Base-by-base conservation (phyloP, 2,113 vertebrate species). In the Pungitius pungitius region DNA sequence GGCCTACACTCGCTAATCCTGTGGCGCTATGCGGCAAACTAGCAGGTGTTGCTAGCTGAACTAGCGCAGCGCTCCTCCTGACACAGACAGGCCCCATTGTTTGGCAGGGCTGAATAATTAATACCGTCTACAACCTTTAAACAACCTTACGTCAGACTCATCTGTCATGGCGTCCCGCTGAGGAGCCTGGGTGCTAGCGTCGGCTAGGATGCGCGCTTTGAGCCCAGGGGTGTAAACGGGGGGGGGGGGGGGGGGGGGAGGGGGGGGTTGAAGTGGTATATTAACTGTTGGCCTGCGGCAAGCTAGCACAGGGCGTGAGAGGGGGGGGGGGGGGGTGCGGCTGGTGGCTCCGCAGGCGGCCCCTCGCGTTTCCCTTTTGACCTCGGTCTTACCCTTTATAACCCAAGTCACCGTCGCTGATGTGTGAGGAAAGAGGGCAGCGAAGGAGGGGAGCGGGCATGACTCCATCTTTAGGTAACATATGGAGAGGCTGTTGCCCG, bases 121-220 rank as follows among this genome's bases (percentile, higher is more conserved):
- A 93, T 90, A 87, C 81, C 62, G 80, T 84, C 89, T 83, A 86
- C 92, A 93, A 92, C 91, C 91, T 93, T 93, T 93, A 91, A 91
- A 92, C 92, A 93, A 92, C 89, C 93, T 85, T 84, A 87, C 72
- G 61, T 89, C 86, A 85, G 84, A 85, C 87, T 92, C 92, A 92
- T 92, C 89, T 85, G 89, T 93, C 91, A 93, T 80, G 83, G 84
- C 79, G 55, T 68, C 85, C 86, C 77, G 56, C 77, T 81, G 78
- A 77, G 88, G 79, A 60, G 73, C 67, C 75, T 27, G 51, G 82
- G 80, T 72, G 68, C 85, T 76, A 62, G 82, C 78, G 56, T 77
- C 61, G 35, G 80, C 84, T 70, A 65, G 43, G 81, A 85, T 85
- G 82, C 75, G 74, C 52, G 70, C 78, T 80, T 71, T 64, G 80